Conservation (phyloP, 2,113 vertebrate genomes). For the Bubalus kerabau region DNA sequence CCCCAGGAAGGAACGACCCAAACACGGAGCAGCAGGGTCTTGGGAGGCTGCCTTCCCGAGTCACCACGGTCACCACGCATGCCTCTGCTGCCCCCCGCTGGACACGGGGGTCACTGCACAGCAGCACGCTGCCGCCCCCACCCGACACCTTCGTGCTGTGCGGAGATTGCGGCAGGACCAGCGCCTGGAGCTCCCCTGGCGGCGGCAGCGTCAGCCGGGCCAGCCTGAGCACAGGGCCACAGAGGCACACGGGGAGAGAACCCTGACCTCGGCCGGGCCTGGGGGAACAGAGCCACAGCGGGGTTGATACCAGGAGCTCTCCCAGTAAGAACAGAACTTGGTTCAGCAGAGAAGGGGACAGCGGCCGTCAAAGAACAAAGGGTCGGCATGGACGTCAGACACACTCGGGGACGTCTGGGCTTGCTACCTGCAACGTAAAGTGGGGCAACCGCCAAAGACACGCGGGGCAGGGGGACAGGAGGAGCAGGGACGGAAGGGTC, state of each 20-base stretch:
- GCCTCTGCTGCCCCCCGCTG: constrained; percentile 61
- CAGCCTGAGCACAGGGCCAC: not conserved
- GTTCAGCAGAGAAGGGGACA: not conserved
- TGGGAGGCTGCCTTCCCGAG: rapidly evolving
- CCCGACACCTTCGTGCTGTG: too few relatives aligned
- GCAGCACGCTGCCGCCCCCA: not conserved
- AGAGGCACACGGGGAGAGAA: not conserved
- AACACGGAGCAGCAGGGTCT: not conserved
- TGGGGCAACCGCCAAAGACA: not conserved
- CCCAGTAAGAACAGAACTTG: rapidly evolving
- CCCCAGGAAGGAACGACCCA: not conserved
- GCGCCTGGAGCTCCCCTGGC: not conserved
- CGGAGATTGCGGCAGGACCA: not conserved
- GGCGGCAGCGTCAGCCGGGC: not conserved
- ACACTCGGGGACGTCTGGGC: not conserved
- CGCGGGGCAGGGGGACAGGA: not conserved
- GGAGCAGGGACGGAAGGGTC: not conserved
- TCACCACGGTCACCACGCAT: not conserved
- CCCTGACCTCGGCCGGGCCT: not conserved
- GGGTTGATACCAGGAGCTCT: not conserved
- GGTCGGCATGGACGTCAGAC: not conserved
- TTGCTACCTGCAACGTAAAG: not conserved
- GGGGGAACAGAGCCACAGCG: not conserved
- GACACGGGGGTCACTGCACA: not conserved
- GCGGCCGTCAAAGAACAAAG: not conserved